Evolutionary conservation across 92 coral and sea anemone species (phyloP).

Genomic region (Zoanthus gigantus): DNA sequence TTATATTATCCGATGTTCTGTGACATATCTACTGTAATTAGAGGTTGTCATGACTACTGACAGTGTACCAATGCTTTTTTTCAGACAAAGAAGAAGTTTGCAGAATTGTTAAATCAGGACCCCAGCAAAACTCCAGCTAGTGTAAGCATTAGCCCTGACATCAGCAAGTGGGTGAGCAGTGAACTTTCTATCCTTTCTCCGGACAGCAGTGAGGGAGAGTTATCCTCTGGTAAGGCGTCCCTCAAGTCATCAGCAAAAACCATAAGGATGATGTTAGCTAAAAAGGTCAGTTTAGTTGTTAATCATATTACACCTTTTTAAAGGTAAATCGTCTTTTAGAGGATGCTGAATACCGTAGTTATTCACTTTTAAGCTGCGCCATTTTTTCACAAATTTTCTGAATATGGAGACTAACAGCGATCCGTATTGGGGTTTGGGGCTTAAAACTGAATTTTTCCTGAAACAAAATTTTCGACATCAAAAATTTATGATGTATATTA

Average conservation of each 20-base stretch:
- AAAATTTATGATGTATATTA: too few species aligned
- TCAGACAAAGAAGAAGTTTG: constrained; percentile 84
- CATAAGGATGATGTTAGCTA: constrained; percentile 72
- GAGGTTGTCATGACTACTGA: background rate
- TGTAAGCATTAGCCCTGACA: constrained; percentile 60
- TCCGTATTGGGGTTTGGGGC: too few species aligned
- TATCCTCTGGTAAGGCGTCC: constrained; percentile 62
- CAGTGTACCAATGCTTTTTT: background rate
- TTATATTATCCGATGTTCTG: too few species aligned
- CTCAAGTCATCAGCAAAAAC: constrained; percentile 86
- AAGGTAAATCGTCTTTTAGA: background rate
- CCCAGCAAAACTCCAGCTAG: constrained; percentile 68
- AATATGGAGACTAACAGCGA: too few species aligned
- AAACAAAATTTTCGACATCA: too few species aligned
- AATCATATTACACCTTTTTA: background rate
- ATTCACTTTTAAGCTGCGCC: too few species aligned
- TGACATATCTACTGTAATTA: background rate
- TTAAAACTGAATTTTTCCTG: too few species aligned
- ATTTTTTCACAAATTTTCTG: too few species aligned
- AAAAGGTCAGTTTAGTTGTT: constrained; percentile 57
- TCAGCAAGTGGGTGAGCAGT: constrained; percentile 70
- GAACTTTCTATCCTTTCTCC: constrained; percentile 71
- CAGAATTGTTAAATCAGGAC: constrained; percentile 65
- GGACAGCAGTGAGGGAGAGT: constrained; percentile 82
- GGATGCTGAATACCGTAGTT: too few species aligned